Conservation (phyloP, 2,888 invertebrate genomes). For the Phortica okadai region DNA sequence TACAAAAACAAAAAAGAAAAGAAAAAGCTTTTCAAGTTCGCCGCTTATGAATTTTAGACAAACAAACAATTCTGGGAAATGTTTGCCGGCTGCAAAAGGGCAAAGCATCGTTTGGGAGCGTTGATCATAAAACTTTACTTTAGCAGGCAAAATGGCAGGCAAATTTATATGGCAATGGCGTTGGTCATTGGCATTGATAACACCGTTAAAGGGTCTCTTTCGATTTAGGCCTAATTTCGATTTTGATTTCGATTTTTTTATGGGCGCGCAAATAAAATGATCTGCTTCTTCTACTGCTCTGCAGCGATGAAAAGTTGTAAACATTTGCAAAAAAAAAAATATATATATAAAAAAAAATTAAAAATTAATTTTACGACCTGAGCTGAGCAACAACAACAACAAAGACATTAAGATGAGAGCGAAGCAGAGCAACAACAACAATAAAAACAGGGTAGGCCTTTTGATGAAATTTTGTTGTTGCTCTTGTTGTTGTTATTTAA, state of each 20-base stretch:
- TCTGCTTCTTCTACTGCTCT: background rate
- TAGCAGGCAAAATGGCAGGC: background rate
- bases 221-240: constrained; percentile 3
- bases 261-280: constrained; percentile 57
- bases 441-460: background rate
- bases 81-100: background rate
- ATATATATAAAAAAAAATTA: constrained; percentile 5
- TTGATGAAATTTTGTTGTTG: background rate
- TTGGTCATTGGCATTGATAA: background rate
- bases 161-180: too few species aligned
- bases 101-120: background rate
- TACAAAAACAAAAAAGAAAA: background rate
- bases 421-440: background rate
- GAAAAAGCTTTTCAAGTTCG: background rate
- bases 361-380: background rate
- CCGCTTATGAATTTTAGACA: constrained; percentile 22
- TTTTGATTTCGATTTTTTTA: constrained; percentile 26
- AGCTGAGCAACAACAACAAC: background rate
- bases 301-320: constrained; percentile 26
- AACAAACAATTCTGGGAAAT: background rate
- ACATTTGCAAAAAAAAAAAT: constrained; percentile 30
- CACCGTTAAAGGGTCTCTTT: constrained; percentile 21
- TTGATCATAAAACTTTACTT: constrained; percentile 9
- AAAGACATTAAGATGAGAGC: too few species aligned
- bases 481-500: background rate